Evolutionary conservation across 2,113 vertebrate species (phyloP).

Genomic region (Polyodon spathula): DNA sequence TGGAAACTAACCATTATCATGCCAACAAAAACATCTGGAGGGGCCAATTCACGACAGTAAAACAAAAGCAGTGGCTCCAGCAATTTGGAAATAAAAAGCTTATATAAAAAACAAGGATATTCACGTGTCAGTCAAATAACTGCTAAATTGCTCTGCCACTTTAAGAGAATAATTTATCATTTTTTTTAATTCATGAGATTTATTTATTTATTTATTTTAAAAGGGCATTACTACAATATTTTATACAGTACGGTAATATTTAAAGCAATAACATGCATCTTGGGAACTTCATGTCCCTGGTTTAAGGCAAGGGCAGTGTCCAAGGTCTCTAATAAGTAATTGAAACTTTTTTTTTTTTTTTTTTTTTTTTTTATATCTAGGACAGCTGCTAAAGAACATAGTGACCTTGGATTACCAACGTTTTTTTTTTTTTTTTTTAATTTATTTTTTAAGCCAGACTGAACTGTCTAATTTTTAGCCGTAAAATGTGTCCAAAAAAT

Average conservation of each 20-base stretch:
- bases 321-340: neutral
- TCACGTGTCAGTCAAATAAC: too few species aligned
- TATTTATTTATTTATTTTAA: too few species aligned
- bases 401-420: slow-evolving; percentile 22
- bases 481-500: too few species aligned
- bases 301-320: neutral
- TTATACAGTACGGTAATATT: neutral
- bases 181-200: too few species aligned
- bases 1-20: neutral
- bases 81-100: neutral
- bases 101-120: neutral
- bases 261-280: neutral
- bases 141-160: too few species aligned
- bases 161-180: too few species aligned
- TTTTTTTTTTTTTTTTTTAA: neutral
- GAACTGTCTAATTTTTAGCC: neutral
- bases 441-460: neutral
- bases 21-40: neutral
- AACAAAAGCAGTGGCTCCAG: neutral
- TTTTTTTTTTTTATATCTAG: slow-evolving; percentile 16
- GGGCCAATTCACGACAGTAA: neutral
- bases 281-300: neutral
- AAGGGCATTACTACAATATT: too few species aligned
- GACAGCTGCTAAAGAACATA: slow-evolving; percentile 23
- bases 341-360: slow-evolving; percentile 10